Base-by-base conservation (phyloP, 1,140 invertebrate species). In the Caenorhabditis remanei region DNA sequence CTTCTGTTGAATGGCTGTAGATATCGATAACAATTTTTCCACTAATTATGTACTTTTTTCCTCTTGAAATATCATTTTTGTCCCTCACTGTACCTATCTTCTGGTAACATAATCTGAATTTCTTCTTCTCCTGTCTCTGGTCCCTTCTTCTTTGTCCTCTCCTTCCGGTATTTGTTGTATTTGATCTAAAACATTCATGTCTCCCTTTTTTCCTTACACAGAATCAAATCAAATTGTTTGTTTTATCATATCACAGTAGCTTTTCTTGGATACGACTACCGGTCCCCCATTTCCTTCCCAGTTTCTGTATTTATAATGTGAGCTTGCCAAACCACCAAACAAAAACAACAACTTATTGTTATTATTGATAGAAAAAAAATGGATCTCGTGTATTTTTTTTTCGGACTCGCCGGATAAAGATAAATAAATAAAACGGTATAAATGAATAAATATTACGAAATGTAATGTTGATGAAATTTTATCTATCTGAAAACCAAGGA, bases 381-480 rank as follows among this genome's bases (percentile, higher is more conserved):
- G 63, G 71, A 79, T 79, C 71, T 79, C 71, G 19, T 79, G 19
- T 79, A 46, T 79, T 50, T 40, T 43, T 71, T 46, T 71, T 46
- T 65, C 9, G 16, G 56, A 19, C 24, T 40, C 21, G 21, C 21
- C 65, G 40, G 43, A 71, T 40, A 46, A n/a, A n/a, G n/a, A n/a
- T n/a, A 19, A 75, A 50, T 50, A 75, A 79, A 50, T 24, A 71
- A 21, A 32, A 32, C 2, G 32, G 32, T 32, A 71, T 71, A 71
- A 79, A 79, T 50, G 53, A 79, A 79, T 79, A 79, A 79, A 79
- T 79, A 79, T 79, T 79, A 79, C 46, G 71, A 79, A 79, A 79
- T 79, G 13, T 79, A 79, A 53, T 50, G 46, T 79, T 79, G 19
- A 53, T 79, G 43, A 50, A 50, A 79, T 79, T 24, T 79, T 50